These are phyloP conservation scores for Hemistola chrysoprasaria DNA, from an alignment of 2,888 invertebrate species.

Conservation along the genomic window DNA sequence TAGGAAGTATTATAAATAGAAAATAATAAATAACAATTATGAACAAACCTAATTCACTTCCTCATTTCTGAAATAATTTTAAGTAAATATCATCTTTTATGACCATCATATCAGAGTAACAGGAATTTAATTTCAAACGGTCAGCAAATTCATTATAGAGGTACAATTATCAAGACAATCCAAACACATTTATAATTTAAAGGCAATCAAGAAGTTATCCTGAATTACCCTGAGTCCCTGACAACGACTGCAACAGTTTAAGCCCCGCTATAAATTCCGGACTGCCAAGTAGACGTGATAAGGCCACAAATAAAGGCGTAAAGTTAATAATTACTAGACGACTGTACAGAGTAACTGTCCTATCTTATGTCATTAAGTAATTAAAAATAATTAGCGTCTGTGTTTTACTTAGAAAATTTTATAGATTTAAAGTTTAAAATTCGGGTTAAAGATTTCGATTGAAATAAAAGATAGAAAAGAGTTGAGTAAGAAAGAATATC, in stretches of 20 bases:
- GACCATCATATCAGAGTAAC: too few species aligned
- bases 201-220: conserved; percentile 5
- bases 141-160: neutral
- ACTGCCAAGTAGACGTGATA: conserved; percentile 54
- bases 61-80: too few species aligned
- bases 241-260: conserved; percentile 41
- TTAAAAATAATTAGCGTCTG: conserved; percentile 14
- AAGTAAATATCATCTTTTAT: too few species aligned
- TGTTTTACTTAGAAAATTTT: conserved; percentile 4
- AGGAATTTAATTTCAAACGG: too few species aligned
- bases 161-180: neutral
- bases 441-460: too few species aligned
- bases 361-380: conserved; percentile 22
- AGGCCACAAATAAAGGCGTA: conserved; percentile 63
- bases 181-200: conserved; percentile 3
- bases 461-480: too few species aligned
- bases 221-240: conserved; percentile 8
- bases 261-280: conserved; percentile 55
- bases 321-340: conserved; percentile 57
- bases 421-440: too few species aligned
- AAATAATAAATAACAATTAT: too few species aligned
- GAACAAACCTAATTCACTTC: too few species aligned
- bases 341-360: conserved; percentile 25
- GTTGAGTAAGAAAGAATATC: too few species aligned
- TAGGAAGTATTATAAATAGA: too few species aligned